Conservation (phyloP, 2,888 invertebrate species). For the Cantharis lateralis region DNA sequence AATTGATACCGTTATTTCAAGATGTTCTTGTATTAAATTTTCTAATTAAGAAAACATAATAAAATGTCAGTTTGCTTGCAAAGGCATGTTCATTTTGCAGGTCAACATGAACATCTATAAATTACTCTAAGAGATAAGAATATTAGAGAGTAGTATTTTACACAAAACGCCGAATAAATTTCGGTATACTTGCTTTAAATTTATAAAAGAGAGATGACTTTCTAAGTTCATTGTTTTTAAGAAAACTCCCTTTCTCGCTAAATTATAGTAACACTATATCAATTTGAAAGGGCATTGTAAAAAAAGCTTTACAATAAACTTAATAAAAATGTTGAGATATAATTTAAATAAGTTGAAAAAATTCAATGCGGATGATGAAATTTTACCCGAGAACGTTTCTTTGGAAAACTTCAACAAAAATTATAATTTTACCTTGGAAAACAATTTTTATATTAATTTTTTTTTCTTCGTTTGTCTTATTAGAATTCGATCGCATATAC, state of each 20-base stretch:
- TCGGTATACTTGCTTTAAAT: background rate
- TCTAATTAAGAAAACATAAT: background rate
- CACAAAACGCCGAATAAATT: background rate
- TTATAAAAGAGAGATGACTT: background rate
- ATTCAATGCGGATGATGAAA: too few relatives aligned
- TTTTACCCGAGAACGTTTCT: too few relatives aligned
- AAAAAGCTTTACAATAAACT: background rate
- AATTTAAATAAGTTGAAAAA: too few relatives aligned
- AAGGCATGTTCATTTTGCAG: constrained; percentile 1
- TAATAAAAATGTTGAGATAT: background rate
- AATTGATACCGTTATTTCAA: background rate
- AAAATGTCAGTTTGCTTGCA: background rate
- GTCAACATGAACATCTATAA: constrained; percentile 8
- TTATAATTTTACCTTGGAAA: too few relatives aligned
- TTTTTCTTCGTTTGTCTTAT: too few relatives aligned
- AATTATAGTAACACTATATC: background rate
- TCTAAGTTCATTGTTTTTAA: background rate
- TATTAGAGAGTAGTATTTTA: background rate
- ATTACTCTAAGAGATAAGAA: constrained; percentile 4
- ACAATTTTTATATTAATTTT: too few relatives aligned
- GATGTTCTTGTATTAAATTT: background rate
- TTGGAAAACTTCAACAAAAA: too few relatives aligned
- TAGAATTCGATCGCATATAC: too few relatives aligned
- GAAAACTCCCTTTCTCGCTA: background rate
- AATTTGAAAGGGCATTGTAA: background rate